phyloP scores from a whole-genome alignment of 92 coral and sea anemone species.

The Desmophyllum pertusum region DNA sequence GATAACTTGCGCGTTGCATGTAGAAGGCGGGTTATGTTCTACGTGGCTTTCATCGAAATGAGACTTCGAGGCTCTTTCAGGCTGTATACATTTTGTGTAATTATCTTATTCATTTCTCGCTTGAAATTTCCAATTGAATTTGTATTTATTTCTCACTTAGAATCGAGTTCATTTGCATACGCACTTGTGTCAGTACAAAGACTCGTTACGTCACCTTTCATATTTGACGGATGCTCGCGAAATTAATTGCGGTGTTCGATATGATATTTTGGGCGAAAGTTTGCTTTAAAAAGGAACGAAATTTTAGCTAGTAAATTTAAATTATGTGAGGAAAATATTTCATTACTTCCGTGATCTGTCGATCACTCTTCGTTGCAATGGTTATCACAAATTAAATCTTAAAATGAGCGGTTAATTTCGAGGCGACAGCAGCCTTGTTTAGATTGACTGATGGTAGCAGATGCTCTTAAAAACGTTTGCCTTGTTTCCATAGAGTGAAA shows the following conservation, averaged over 20 bases:
- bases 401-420: background rate
- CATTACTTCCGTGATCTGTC: background rate
- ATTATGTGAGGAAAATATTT: background rate
- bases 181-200: background rate
- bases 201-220: background rate
- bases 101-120: background rate
- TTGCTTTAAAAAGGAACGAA: background rate
- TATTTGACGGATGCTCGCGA: background rate
- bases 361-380: background rate
- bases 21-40: background rate
- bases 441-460: background rate
- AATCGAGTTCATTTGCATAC: conserved; percentile 9
- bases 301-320: background rate
- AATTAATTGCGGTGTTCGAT: background rate
- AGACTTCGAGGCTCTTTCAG: background rate
- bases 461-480: background rate
- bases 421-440: background rate
- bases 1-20: background rate
- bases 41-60: background rate
- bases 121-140: background rate
- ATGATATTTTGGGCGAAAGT: background rate
- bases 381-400: background rate
- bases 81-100: background rate
- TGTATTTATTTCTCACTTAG: conserved; percentile 12
- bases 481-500: background rate